Evolutionary conservation across 37 sponge, comb jelly and placozoan species (phyloP).

Genomic region (Tethya wilhelma): DNA sequence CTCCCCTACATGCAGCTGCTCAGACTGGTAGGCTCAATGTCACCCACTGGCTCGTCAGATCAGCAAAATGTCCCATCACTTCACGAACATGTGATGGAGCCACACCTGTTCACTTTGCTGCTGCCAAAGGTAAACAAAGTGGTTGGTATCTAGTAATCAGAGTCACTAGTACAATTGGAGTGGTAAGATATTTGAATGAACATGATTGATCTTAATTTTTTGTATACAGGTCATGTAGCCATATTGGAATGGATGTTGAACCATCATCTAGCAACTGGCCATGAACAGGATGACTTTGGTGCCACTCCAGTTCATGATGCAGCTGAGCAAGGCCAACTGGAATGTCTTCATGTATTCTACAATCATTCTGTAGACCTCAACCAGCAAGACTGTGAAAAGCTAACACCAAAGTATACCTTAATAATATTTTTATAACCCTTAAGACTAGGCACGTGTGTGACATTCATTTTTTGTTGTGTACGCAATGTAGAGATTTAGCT

Average conservation of each 20-base stretch:
- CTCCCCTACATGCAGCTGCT: constrained; percentile 87
- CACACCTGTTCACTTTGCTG: constrained; percentile 95
- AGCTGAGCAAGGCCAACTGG: constrained; percentile 86
- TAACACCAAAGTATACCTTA: constrained; percentile 56
- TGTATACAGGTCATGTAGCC: constrained; percentile 71
- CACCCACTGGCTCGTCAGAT: constrained; percentile 82
- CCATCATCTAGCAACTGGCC: constrained; percentile 72
- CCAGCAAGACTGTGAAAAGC: constrained; percentile 64
- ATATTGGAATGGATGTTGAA: constrained; percentile 92
- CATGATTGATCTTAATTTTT: not conserved
- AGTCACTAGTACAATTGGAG: not conserved
- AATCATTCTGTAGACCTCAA: constrained; percentile 57
- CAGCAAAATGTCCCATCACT: constrained; percentile 61
- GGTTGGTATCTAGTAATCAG: not conserved
- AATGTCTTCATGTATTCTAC: constrained; percentile 81
- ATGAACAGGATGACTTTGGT: constrained; percentile 87
- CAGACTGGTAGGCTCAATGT: constrained; percentile 79
- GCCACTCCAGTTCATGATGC: constrained; percentile 94
- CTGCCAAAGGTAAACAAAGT: constrained; percentile 78
- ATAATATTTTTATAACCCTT: not conserved
- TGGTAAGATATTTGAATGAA: not conserved
- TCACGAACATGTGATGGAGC: constrained; percentile 84
- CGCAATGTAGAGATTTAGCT: constrained; percentile 59
- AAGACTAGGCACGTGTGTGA: not conserved
- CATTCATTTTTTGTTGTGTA: not conserved